These are phyloP conservation scores for Carassius auratus DNA, from an alignment of 2,113 vertebrate genomes.

Conservation along the genomic window DNA sequence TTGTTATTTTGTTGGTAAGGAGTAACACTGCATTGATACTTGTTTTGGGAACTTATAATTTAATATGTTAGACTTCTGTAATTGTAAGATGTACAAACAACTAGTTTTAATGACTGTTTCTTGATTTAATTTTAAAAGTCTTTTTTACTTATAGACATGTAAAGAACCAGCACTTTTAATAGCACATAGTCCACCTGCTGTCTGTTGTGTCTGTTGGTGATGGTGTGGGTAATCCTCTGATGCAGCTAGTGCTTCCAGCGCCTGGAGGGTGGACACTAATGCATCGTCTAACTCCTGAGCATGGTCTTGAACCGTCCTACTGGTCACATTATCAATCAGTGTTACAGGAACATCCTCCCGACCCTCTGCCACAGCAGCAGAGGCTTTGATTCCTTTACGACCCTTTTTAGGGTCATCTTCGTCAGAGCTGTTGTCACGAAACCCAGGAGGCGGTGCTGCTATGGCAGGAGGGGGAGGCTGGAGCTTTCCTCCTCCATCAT, in stretches of 20 bases:
- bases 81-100: background rate
- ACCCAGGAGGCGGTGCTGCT: conserved; percentile 93
- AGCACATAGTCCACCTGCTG: conserved; percentile 85
- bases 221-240: conserved; percentile 93
- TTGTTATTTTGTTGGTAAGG: background rate
- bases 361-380: conserved; percentile 66
- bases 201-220: conserved; percentile 87
- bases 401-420: conserved; percentile 91
- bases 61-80: background rate
- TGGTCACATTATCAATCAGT: conserved; percentile 90
- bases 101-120: background rate
- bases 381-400: conserved; percentile 65
- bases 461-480: conserved; percentile 86
- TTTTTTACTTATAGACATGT: conserved; percentile 15
- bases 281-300: conserved; percentile 97
- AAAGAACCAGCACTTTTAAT: conserved; percentile 37
- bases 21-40: background rate
- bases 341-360: conserved; percentile 94
- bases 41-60: background rate
- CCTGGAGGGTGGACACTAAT: conserved; percentile 96
- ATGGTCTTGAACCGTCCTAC: conserved; percentile 91
- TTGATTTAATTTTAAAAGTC: background rate
- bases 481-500: conserved; percentile 74
- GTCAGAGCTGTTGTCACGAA: conserved; percentile 96
- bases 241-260: conserved; percentile 94